A percentile compares a stretch with the other conserved stretches of the same genome.
Conservation (phyloP, 2,888 invertebrate genomes). For the Ptycholaimellus sp. region DNA sequence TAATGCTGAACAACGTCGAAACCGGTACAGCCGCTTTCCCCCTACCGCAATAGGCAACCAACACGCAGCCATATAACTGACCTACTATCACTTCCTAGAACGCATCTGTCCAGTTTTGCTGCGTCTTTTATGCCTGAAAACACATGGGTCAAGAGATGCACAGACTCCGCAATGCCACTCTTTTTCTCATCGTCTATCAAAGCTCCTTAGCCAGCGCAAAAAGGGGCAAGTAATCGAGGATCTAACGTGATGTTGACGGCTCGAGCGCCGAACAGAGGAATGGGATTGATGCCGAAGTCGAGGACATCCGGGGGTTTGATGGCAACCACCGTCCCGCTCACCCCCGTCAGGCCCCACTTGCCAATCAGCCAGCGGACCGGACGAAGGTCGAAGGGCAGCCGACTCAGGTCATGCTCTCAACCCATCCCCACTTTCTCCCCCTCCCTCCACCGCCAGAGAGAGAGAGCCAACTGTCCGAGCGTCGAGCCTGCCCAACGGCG, state of each 20-base stretch:
- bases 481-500: background rate
- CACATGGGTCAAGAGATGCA: background rate
- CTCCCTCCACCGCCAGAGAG: background rate
- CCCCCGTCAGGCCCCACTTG: conserved; percentile 13
- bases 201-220: too few relatives aligned
- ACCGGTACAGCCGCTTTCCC: too few relatives aligned
- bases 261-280: conserved; percentile 24
- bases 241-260: conserved; percentile 21
- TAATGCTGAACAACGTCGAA: too few relatives aligned
- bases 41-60: too few relatives aligned
- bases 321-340: conserved; percentile 6
- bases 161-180: background rate
- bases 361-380: conserved; percentile 20
- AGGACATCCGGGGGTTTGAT: conserved; percentile 15
- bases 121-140: background rate
- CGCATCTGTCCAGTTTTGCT: background rate
- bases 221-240: too few relatives aligned
- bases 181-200: background rate
- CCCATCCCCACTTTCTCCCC: background rate
- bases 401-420: conserved; percentile 9
- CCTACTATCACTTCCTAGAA: background rate
- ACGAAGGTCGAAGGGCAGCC: conserved; percentile 18
- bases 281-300: conserved; percentile 23
- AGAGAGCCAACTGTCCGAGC: background rate
- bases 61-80: too few relatives aligned